Conservation (phyloP, 1,140 invertebrate species). For the Aporrectodea caliginosa region DNA sequence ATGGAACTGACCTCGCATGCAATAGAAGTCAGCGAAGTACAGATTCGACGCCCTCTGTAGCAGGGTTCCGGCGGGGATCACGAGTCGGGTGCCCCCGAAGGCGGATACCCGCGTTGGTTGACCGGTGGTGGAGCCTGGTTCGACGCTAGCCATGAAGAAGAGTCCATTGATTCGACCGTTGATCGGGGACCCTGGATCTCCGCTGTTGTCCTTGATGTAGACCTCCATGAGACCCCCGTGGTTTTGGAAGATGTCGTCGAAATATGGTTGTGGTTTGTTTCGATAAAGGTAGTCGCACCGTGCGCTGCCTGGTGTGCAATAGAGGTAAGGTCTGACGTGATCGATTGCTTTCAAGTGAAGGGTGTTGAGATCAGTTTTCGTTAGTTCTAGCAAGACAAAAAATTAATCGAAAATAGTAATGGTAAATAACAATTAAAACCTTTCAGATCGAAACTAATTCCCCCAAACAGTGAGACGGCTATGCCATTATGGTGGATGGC, state of each 20-base stretch:
- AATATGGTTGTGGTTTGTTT: slow-evolving; percentile 16
- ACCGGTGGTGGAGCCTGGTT: background rate
- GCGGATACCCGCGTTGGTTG: background rate
- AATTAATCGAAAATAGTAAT: too few species aligned
- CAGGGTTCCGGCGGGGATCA: background rate
- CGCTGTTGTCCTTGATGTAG: slow-evolving; percentile 17
- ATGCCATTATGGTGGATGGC: too few species aligned
- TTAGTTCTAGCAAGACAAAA: too few species aligned
- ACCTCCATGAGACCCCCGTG: slow-evolving; percentile 3
- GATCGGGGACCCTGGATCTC: slow-evolving; percentile 20
- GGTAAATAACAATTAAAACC: too few species aligned
- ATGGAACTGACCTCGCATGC: slow-evolving; percentile 35
- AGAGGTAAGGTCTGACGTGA: too few species aligned
- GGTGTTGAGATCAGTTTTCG: too few species aligned
- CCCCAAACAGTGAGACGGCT: too few species aligned
- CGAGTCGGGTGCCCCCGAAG: background rate
- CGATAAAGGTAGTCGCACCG: background rate
- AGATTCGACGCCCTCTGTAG: slow-evolving; percentile 25
- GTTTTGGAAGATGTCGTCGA: background rate
- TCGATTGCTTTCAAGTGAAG: too few species aligned
- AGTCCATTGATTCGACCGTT: slow-evolving; percentile 18
- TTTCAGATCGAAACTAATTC: too few species aligned
- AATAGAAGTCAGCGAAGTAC: slow-evolving; percentile 45
- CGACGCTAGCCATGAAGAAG: slow-evolving; percentile 17
- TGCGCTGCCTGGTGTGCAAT: background rate